Percentiles rank a stretch among this genome's conserved stretches.
Evolutionary conservation across 2,113 vertebrate genomes (phyloP).

Genomic region (Lycaon pictus): DNA sequence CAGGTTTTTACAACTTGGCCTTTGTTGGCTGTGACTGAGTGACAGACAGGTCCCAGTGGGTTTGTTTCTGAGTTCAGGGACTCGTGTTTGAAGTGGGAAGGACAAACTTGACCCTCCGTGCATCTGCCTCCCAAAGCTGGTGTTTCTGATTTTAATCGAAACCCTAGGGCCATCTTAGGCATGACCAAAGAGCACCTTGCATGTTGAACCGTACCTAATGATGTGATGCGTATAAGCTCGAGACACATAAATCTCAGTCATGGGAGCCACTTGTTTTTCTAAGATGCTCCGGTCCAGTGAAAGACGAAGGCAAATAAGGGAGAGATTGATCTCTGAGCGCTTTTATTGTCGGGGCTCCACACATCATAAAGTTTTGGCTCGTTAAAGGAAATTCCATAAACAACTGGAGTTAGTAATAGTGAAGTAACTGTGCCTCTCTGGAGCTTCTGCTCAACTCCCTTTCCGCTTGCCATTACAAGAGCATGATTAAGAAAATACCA

Average conservation of each 20-base stretch:
- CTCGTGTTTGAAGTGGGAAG: slow-evolving; percentile 65
- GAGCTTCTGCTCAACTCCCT: slow-evolving; percentile 65
- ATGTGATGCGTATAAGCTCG: slow-evolving; percentile 77
- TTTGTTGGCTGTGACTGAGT: not conserved
- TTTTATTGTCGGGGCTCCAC: slow-evolving; percentile 24
- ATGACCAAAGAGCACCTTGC: slow-evolving; percentile 86
- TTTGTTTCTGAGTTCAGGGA: slow-evolving; percentile 53
- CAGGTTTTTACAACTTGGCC: not conserved
- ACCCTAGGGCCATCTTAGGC: slow-evolving; percentile 75
- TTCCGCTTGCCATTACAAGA: slow-evolving; percentile 15
- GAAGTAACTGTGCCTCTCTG: slow-evolving; percentile 75
- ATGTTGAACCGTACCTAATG: slow-evolving; percentile 87
- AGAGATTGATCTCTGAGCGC: not conserved
- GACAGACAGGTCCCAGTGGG: not conserved
- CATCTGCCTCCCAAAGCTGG: slow-evolving; percentile 71
- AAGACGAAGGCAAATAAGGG: slow-evolving; percentile 65
- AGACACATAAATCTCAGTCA: slow-evolving; percentile 86
- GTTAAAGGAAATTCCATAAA: slow-evolving; percentile 82
- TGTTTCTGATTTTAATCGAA: slow-evolving; percentile 80
- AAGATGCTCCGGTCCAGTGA: slow-evolving; percentile 69
- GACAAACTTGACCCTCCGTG: slow-evolving; percentile 33
- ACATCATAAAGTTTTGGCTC: slow-evolving; percentile 77
- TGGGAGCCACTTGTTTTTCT: slow-evolving; percentile 80
- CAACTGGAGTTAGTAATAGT: slow-evolving; percentile 76
- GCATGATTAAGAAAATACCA: slow-evolving; percentile 39